Base-by-base conservation (phyloP, 2,888 invertebrate genomes). In the Acrobasis repandana region DNA sequence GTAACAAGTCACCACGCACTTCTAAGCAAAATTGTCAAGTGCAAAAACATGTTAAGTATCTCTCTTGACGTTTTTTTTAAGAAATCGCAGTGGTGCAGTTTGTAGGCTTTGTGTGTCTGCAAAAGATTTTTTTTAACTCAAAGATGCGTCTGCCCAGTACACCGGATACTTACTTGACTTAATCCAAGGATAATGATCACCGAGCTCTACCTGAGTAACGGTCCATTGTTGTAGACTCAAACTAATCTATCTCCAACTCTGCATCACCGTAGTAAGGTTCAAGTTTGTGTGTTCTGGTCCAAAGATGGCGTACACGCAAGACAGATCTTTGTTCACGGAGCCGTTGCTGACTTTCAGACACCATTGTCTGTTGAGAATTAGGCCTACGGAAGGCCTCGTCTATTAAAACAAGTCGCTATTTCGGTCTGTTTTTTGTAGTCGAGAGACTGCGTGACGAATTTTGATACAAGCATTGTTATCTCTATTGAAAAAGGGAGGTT, bases 161-260 rank as follows among this genome's bases (percentile, higher is more conserved):
- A 14, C 43, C 43, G n/a, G n/a, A n/a, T 43, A n/a, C 9, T 9
- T 11, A 38, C 14, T n/a, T 43, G 11, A 43, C 43, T 43, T 52
- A 10, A 36, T 34, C 52, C n/a, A 38, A 54, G 20, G 54, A 54
- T 54, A 54, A 20, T 38, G n/a, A 54, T 54, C 54, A 38, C 38
- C 14, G 38, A 38, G 9, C 51, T 16, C 15, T 15, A 38, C 54
- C 36, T 54, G 38, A 18, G 36, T 54, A 54, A 54, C 43, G 43
- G 54, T 54, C 54, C 38, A 38, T 20, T 18, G 36, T 54, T 54
- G 43, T 10, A 9, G 2, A 6, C 11, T 18, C 36, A 18, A 4
- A 14, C 3, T 43, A n/a, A 14, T 51, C 15, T 6, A 51, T 34
- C 14, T 51, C 2, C 16, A 18, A 20, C 38, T 38, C 18, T 54